Base-by-base conservation (phyloP, 2,113 vertebrate genomes). In the Spea multiplicata region DNA sequence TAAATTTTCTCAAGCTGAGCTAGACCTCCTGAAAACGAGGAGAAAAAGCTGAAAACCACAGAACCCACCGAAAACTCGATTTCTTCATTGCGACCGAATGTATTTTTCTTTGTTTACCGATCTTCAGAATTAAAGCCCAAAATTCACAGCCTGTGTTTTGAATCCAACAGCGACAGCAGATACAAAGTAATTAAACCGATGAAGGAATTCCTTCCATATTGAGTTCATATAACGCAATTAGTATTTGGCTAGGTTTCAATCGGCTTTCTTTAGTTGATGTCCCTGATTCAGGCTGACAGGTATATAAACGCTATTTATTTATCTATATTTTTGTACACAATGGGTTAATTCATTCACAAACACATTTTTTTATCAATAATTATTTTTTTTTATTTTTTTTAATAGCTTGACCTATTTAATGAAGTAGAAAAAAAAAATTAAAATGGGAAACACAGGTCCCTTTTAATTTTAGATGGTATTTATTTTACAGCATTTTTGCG, bases 1-100 rank as follows among this genome's bases (percentile, higher is more conserved):
- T 7, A 93, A 91, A 82, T 88, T 90, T 78, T 84, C 87, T 50
- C 71, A 85, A 82, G 83, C 80, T 71, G 90, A 91, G 82, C 69
- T 87, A 57, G 86, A 85, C 6, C 49, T 75, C 64, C 7, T 88
- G 68, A 30, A 52, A 0, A 69, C 9, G 16, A n/a, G 5, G 3
- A 69, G 66, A 44, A 69, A n/a, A 2, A 5, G 47, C 48, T 3
- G 47, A n/a, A 9, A 9, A 13, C 8, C 55, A 59, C 3, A 0
- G 9, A 13, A 13, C 55, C 6, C 10, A 59, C 12, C 14, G 12
- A 12, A 59, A 59, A 59, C 14, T 13, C 2, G 4, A 13, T 12
- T 59, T 59, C 55, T 13, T 59, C 10, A 3, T 59, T 3, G 2
- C 55, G 10, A 12, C 10, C 10, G 4, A 14, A 61, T 61, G 14